Evolutionary conservation across 2,888 invertebrate species (phyloP).

Genomic region (Isoperla grammatica): DNA sequence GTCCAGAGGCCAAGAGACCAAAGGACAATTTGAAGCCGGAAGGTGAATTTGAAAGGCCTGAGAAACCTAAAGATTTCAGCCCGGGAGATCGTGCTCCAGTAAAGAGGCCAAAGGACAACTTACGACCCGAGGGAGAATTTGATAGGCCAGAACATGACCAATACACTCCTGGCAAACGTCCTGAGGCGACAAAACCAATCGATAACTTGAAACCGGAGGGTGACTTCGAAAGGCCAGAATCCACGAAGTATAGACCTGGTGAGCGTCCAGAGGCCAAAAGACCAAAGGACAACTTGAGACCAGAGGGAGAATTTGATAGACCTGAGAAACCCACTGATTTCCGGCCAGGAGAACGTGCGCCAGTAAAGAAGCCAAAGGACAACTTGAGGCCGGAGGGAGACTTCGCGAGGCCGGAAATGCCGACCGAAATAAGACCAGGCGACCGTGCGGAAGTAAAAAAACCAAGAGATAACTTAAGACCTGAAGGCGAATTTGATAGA

Average conservation of each 20-base stretch:
- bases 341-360: slow-evolving; percentile 39
- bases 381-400: slow-evolving; percentile 49
- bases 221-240: slow-evolving; percentile 47
- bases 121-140: slow-evolving; percentile 47
- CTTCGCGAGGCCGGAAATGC: slow-evolving; percentile 48
- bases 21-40: slow-evolving; percentile 44
- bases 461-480: slow-evolving; percentile 37
- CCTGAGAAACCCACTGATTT: slow-evolving; percentile 29
- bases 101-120: slow-evolving; percentile 49
- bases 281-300: slow-evolving; percentile 40
- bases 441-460: slow-evolving; percentile 42
- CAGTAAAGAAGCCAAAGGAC: slow-evolving; percentile 33
- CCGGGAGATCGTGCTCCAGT: slow-evolving; percentile 34
- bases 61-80: slow-evolving; percentile 36
- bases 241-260: slow-evolving; percentile 45
- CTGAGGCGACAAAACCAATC: slow-evolving; percentile 34
- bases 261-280: slow-evolving; percentile 43
- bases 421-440: slow-evolving; percentile 42
- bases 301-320: slow-evolving; percentile 40
- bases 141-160: slow-evolving; percentile 45
- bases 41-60: slow-evolving; percentile 43
- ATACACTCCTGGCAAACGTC: slow-evolving; percentile 47
- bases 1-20: slow-evolving; percentile 44
- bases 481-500: slow-evolving; percentile 52
- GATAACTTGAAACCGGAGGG: slow-evolving; percentile 48